phyloP scores from a whole-genome alignment of 2,888 invertebrate genomes.

The Cosmia pyralina region DNA sequence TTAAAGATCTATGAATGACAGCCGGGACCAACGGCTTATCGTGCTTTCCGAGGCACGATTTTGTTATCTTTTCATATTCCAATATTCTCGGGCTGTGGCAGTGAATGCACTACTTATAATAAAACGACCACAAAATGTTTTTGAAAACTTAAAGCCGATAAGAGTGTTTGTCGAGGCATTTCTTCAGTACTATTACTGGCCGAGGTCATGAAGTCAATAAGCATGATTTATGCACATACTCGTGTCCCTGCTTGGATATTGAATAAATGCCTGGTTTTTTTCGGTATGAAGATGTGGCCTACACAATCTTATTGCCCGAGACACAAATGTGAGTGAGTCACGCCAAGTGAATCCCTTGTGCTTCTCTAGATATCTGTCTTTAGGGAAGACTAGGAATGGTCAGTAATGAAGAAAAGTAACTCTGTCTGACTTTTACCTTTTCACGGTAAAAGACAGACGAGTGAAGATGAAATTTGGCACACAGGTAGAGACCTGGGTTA shows the following conservation, averaged over 20 bases:
- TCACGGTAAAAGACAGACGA: no score
- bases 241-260: neutral
- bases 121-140: neutral
- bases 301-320: neutral
- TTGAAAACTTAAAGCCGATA: constrained; percentile 15
- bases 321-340: constrained; percentile 7
- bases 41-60: neutral
- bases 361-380: neutral
- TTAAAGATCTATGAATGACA: neutral
- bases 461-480: neutral
- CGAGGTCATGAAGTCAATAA: constrained; percentile 15
- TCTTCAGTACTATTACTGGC: constrained; percentile 4
- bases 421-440: neutral
- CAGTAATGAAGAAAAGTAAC: neutral
- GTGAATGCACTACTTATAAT: neutral
- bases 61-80: neutral
- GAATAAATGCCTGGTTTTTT: neutral
- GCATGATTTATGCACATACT: neutral
- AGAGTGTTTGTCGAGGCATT: constrained; percentile 13
- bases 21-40: no score
- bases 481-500: neutral
- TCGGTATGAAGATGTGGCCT: neutral
- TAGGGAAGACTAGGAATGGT: neutral
- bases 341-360: neutral
- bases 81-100: neutral